Percentiles rank a stretch among this genome's conserved stretches.
Evolutionary conservation across 2,113 vertebrate species (phyloP).

Genomic region (Porphyrio hochstetteri): DNA sequence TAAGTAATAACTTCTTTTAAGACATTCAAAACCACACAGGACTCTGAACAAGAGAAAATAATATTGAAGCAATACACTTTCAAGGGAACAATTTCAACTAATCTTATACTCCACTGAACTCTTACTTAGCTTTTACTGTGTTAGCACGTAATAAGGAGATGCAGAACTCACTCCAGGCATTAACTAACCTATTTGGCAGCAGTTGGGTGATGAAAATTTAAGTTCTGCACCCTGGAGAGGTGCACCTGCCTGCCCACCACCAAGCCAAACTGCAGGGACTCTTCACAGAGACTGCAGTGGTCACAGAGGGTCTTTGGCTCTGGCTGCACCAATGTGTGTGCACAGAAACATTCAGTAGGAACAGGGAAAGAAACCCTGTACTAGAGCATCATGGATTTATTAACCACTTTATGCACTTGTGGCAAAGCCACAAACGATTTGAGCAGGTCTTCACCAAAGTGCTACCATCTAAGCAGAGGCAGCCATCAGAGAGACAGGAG

Average conservation of each 20-base stretch:
- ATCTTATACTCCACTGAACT: neutral
- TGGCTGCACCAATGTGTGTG: neutral
- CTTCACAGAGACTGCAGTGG: neutral
- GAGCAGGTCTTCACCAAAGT: neutral
- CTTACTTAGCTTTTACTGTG: neutral
- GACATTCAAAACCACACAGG: neutral
- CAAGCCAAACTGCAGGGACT: neutral
- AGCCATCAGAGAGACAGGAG: neutral
- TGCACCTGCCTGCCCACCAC: neutral
- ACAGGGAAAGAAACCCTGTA: rapidly evolving
- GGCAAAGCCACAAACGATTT: neutral
- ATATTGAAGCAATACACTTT: neutral
- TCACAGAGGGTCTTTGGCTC: neutral
- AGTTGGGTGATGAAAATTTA: neutral
- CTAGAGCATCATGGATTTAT: neutral
- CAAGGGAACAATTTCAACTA: neutral
- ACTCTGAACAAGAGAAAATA: neutral
- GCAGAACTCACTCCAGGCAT: neutral
- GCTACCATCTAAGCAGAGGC: neutral
- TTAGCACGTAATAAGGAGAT: neutral
- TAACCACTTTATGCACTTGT: neutral
- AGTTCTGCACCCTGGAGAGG: neutral
- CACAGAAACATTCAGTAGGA: neutral
- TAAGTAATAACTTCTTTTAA: neutral
- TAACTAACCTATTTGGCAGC: neutral